These are phyloP conservation scores for Protonibea diacanthus DNA, from an alignment of 2,797 vertebrate species.

Conservation along the genomic window DNA sequence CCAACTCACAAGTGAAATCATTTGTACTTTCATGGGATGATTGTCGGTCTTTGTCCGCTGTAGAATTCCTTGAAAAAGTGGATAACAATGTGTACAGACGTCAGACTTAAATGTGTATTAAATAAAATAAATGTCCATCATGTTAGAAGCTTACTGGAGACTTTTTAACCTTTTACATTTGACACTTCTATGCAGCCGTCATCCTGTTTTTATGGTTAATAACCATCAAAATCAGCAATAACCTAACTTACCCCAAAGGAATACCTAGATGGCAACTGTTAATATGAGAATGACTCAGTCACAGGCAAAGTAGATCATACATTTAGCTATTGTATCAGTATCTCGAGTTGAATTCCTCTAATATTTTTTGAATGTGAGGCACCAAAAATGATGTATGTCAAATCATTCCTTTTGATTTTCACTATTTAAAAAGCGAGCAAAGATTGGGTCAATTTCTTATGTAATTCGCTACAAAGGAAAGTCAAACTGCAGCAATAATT, in stretches of 20 bases:
- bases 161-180: neutral
- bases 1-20: neutral
- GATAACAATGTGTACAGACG: neutral
- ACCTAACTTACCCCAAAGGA: neutral
- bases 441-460: too few relatives aligned
- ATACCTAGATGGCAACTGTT: too few relatives aligned
- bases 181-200: accelerated
- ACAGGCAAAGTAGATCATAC: too few relatives aligned
- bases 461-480: too few relatives aligned
- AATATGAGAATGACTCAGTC: too few relatives aligned
- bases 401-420: too few relatives aligned
- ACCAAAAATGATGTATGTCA: too few relatives aligned
- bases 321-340: too few relatives aligned
- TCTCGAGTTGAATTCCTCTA: too few relatives aligned
- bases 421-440: too few relatives aligned
- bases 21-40: conserved; percentile 6
- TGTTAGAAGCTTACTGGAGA: neutral
- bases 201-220: neutral
- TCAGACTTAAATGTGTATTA: neutral
- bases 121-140: neutral
- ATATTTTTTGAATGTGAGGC: too few relatives aligned
- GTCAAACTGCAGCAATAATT: too few relatives aligned
- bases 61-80: neutral
- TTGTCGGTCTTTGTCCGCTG: conserved; percentile 5
- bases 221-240: neutral